Percentiles rank a stretch among this genome's conserved stretches.
These are phyloP conservation scores for Drosophila nr. perissopoda DNA, from an alignment of 2,888 invertebrate genomes.

Conservation along the genomic window DNA sequence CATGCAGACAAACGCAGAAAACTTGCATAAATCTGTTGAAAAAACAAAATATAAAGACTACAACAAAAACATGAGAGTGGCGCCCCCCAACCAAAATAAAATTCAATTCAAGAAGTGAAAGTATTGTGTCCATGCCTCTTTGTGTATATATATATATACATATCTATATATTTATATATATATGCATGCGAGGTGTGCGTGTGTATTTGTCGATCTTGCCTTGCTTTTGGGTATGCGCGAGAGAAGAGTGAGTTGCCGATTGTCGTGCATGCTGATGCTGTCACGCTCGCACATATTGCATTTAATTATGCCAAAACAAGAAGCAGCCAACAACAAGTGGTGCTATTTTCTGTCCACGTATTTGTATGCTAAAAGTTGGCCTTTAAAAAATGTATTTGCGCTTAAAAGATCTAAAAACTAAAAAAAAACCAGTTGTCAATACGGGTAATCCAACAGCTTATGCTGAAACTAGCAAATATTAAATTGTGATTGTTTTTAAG, in stretches of 20 bases:
- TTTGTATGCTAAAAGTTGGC: conserved; percentile 40
- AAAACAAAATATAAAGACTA: conserved; percentile 48
- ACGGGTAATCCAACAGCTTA: background rate
- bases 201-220: conserved; percentile 64
- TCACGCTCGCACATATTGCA: conserved; percentile 73
- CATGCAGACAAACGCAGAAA: conserved; percentile 32
- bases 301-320: conserved; percentile 68
- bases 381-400: conserved; percentile 54
- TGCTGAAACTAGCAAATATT: conserved; percentile 6
- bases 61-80: conserved; percentile 54
- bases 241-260: conserved; percentile 44
- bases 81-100: conserved; percentile 67
- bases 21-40: conserved; percentile 71
- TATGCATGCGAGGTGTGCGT: background rate
- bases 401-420: conserved; percentile 15
- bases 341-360: conserved; percentile 46
- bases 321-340: conserved; percentile 71
- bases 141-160: background rate
- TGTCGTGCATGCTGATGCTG: conserved; percentile 57
- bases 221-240: conserved; percentile 61
- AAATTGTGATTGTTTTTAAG: conserved; percentile 1
- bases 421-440: conserved; percentile 2
- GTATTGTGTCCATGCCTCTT: conserved; percentile 58
- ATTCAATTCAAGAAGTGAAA: conserved; percentile 78
- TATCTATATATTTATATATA: background rate